Evolutionary conservation across 2,113 vertebrate species (phyloP), one percentile per base, ranked within the genome.

Genomic region (Odontophorus gujanensis): DNA sequence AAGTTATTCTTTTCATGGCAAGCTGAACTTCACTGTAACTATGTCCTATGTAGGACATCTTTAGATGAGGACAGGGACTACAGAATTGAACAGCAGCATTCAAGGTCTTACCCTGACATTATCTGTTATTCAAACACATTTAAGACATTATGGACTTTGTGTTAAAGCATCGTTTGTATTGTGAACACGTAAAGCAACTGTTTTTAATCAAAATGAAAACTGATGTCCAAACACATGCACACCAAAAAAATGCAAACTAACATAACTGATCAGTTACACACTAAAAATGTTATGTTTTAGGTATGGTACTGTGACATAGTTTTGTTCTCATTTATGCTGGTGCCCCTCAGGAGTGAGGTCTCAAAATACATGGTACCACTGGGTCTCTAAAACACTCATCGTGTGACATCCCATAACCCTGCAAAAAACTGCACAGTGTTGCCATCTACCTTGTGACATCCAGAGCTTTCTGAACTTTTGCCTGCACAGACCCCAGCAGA

Each of bases 401-500:
- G 63, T 21, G 28, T 43, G 11, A 4, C 10, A 32, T 73, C 38
- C 28, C n/a, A 10, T 66, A 79, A 58, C 32, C 48, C 42, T 32
- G 15, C 38, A 87, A 83, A 78, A 75, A 15, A 2, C 18, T 79
- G 5, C 8, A 7, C 9, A 77, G 10, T 7, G n/a, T 83, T 79
- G 43, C 26, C 51, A 79, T 45, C 90, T 91, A 99, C 99, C 99
- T 99, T 78, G 99, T 99, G 96, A 99, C 89, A 93, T 99, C 99
- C 90, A 99, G 97, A 87, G 99, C 99, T 96, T 99, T 99, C 89
- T 99, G 99, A 90, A 99, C 99, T 97, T 99, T 99, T 11, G 99
- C 99, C 96, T 99, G 99, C 75, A 99, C 99, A 38, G 99, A 99
- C 83, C 99, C 99, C 85, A 99, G 97, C 93, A 99, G 97, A 96